Evolutionary conservation across 2,113 vertebrate genomes (phyloP), one percentile per base, ranked within the genome.

Genomic region (Varanus salvator): DNA sequence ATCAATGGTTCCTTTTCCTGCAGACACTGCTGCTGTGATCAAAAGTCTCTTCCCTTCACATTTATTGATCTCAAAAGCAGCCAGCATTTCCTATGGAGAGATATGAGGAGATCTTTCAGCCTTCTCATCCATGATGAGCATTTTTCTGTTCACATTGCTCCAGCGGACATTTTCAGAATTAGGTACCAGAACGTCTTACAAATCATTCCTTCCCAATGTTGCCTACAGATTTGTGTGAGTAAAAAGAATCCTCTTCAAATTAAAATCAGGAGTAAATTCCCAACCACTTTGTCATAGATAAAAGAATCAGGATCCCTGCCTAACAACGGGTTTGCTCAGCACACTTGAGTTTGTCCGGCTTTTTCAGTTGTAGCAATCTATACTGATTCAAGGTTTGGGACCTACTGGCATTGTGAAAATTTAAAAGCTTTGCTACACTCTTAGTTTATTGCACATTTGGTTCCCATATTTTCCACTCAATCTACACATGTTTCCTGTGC

Each of bases 1-100:
- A 82, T 94, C 93, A 50, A 84, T 92, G 66, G 88, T 94, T 7
- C 71, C 85, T 90, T 95, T 95, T 48, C 93, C 92, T 66, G 95
- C 92, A 86, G 93, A 93, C n/a, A 92, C 88, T 29, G 94, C 92
- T 52, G 94, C 93, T 75, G 96, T 93, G 77, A 95, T 71, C 38
- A 92, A 71, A 31, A 95, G 89, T 17, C 92, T 91, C 25, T 88
- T 75, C 23, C 29, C 74, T 21, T 87, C 57, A 72, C 74, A 90
- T 48, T 84, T 85, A 89, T 54, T 34, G 52, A 48, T 77, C 81
- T 77, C 82, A 87, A 95, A 95, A 57, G 95, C 93, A 11, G 80
- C 80, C 31, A 95, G 29, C 89, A 93, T 94, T 95, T 95, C 93
- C 95, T 95, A 38, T 27, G 69, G 38, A 90, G 27, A 94, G 29